These are phyloP conservation scores for Notocelia uddmanniana DNA, from an alignment of 2,888 invertebrate genomes.

Conservation along the genomic window DNA sequence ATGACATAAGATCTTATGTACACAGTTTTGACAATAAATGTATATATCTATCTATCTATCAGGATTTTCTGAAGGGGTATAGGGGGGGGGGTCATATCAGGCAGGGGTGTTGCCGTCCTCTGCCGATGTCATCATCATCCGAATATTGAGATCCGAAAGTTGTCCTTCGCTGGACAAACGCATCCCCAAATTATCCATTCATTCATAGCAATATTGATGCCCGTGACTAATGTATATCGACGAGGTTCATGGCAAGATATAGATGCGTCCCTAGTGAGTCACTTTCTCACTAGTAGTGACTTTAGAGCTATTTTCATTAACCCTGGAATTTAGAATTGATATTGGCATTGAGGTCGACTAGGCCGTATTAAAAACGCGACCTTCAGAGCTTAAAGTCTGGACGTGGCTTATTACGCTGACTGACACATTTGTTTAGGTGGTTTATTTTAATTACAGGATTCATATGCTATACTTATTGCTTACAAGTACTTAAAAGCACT, in stretches of 20 bases:
- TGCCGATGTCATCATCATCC: not conserved
- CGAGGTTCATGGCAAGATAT: not conserved
- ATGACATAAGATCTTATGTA: no score
- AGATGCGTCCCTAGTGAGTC: no score
- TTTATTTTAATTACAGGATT: not conserved
- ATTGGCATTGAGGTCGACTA: slow-evolving; percentile 11
- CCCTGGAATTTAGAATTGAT: slow-evolving; percentile 3
- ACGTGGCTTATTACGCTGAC: slow-evolving; percentile 20
- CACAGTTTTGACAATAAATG: no score
- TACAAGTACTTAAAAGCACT: no score
- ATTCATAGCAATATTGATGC: not conserved
- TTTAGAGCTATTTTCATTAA: not conserved
- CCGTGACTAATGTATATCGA: not conserved
- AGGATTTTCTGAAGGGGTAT: no score
- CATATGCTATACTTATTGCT: not conserved
- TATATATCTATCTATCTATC: no score
- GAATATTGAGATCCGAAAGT: not conserved
- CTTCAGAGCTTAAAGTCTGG: slow-evolving; percentile 29
- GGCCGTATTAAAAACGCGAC: slow-evolving; percentile 28
- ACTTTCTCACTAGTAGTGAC: no score
- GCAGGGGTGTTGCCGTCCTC: no score
- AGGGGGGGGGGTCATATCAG: no score
- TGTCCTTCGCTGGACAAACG: not conserved
- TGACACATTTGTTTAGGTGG: slow-evolving; percentile 14
- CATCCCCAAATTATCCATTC: not conserved